These are phyloP conservation scores for Takifugu bimaculatus DNA, from an alignment of 2,113 vertebrate species.

Conservation along the genomic window DNA sequence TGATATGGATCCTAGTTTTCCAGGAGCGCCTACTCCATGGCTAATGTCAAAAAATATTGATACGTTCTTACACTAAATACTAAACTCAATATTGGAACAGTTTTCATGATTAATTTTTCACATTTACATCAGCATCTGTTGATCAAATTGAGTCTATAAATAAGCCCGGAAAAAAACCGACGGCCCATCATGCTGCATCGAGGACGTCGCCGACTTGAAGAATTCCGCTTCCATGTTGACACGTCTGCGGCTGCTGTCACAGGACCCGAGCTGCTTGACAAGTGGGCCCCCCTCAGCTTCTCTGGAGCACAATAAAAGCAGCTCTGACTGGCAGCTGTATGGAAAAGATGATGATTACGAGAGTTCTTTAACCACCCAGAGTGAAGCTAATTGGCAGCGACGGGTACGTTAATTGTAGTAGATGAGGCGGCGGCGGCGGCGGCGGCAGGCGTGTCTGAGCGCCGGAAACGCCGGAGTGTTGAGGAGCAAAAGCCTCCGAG, in stretches of 20 bases:
- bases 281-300: constrained; percentile 42
- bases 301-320: constrained; percentile 38
- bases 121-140: no score
- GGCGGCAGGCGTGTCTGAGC: constrained; percentile 44
- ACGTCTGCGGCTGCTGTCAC: constrained; percentile 33
- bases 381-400: constrained; percentile 71
- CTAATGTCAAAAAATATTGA: no score
- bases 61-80: no score
- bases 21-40: constrained; percentile 6
- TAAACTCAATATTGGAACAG: no score
- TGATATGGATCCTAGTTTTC: constrained; percentile 3
- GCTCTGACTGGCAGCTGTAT: constrained; percentile 45
- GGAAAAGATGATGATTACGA: constrained; percentile 54
- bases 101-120: no score
- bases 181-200: no score
- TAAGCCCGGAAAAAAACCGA: no score
- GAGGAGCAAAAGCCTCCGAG: constrained; percentile 3
- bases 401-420: constrained; percentile 69
- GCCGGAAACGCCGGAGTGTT: constrained; percentile 22
- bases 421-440: constrained; percentile 54
- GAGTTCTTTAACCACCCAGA: constrained; percentile 60
- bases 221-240: not conserved
- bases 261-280: constrained; percentile 32
- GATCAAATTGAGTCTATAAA: no score
- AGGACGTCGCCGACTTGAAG: no score